These are phyloP conservation scores for Eolophus roseicapilla DNA, from an alignment of 2,113 vertebrate genomes.

Conservation along the genomic window DNA sequence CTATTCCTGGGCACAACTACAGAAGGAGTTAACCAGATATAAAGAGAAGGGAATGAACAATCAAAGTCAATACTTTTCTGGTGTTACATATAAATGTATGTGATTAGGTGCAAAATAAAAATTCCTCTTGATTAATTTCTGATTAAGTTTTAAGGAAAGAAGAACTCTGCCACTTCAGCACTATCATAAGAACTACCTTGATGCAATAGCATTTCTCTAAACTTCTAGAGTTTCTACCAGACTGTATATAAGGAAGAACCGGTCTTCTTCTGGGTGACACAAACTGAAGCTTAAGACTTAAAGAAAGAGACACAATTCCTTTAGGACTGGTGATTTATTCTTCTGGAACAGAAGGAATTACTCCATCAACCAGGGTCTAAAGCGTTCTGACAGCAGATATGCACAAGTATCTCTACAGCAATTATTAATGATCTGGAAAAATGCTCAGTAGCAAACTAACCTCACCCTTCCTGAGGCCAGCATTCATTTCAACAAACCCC, in stretches of 20 bases:
- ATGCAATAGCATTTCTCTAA: not conserved
- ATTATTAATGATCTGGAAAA: slow-evolving; percentile 1
- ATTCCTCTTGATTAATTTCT: not conserved
- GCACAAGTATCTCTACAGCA: not conserved
- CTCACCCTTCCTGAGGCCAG: not conserved
- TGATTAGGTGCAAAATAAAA: not conserved
- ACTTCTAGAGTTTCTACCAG: not conserved
- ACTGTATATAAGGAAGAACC: not conserved
- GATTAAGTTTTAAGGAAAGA: not conserved
- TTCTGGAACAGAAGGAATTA: not conserved
- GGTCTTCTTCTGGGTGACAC: rapidly evolving
- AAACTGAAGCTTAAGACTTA: not conserved
- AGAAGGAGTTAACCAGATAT: not conserved
- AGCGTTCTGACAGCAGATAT: not conserved
- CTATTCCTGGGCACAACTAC: not conserved
- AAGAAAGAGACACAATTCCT: not conserved
- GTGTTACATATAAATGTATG: not conserved
- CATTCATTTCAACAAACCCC: not conserved
- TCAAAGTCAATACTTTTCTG: not conserved
- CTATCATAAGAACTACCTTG: not conserved
- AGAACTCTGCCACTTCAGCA: not conserved
- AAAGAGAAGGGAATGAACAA: not conserved
- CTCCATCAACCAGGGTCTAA: not conserved
- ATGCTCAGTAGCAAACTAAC: not conserved
- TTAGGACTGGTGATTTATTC: not conserved